Evolutionary conservation across 2,797 vertebrate species (phyloP).

Genomic region (Ctenopoma multispine): DNA sequence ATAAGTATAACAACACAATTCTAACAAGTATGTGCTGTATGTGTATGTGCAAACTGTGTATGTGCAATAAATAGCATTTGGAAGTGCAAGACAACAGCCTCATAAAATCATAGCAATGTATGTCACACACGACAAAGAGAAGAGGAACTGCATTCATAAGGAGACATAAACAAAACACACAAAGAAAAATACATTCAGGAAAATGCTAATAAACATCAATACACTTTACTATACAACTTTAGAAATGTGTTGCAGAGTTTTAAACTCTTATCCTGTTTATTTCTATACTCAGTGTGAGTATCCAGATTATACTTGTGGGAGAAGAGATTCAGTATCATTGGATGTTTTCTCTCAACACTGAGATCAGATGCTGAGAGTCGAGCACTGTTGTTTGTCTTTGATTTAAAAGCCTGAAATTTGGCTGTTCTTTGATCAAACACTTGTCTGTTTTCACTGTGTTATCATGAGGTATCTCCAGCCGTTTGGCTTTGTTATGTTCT

Average conservation of each 20-base stretch:
- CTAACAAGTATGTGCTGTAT: no score
- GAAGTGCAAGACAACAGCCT: conserved; percentile 37
- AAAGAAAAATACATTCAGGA: not conserved
- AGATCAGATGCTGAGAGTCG: conserved; percentile 9
- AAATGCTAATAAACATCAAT: not conserved
- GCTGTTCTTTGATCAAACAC: conserved; percentile 27
- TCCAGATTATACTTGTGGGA: conserved; percentile 15
- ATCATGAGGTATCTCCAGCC: not conserved
- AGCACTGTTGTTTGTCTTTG: conserved; percentile 14
- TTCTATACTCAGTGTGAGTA: conserved; percentile 10
- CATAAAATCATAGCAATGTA: conserved; percentile 26
- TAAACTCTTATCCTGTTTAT: conserved; percentile 6
- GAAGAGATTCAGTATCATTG: conserved; percentile 9
- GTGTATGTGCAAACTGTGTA: no score
- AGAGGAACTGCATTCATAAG: conserved; percentile 39
- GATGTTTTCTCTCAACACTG: conserved; percentile 14
- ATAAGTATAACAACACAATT: no score
- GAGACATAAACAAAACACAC: not conserved
- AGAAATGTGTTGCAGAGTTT: not conserved
- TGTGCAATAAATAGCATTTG: no score
- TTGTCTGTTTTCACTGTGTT: not conserved
- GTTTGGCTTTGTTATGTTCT: not conserved
- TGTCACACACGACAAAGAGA: conserved; percentile 32
- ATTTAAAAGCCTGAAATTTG: conserved; percentile 11
- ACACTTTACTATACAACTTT: no score